A percentile compares a stretch with the other conserved stretches of the same genome.
phyloP scores from a whole-genome alignment of 2,888 invertebrate genomes.

The Plagiodera versicolora region DNA sequence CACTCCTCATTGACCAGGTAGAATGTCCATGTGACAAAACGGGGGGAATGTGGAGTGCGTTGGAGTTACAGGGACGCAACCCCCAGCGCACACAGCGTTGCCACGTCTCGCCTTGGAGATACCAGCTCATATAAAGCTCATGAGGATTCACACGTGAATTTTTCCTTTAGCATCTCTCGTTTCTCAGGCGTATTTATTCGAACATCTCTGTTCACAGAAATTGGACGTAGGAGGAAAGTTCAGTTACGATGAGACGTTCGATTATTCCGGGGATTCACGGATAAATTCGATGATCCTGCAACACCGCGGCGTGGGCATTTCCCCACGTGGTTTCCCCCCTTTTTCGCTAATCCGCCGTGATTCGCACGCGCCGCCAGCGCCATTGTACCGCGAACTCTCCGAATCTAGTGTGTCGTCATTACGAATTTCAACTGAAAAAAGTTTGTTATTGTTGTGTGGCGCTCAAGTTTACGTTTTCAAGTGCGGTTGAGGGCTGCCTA shows the following conservation, averaged over 20 bases:
- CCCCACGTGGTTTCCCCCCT: slow-evolving; percentile 46
- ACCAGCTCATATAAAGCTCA: not conserved
- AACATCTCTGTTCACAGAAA: no score
- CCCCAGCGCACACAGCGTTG: slow-evolving; percentile 36
- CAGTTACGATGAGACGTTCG: no score
- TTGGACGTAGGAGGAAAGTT: no score
- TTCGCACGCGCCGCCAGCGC: slow-evolving; percentile 39
- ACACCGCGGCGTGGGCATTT: slow-evolving; percentile 22
- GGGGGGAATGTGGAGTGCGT: slow-evolving; percentile 36
- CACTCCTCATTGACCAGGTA: slow-evolving; percentile 45
- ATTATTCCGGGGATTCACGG: not conserved
- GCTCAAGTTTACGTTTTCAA: slow-evolving; percentile 19
- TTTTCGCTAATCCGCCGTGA: slow-evolving; percentile 34
- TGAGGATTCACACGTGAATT: no score
- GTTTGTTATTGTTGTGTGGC: slow-evolving; percentile 30
- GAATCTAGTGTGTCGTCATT: slow-evolving; percentile 29
- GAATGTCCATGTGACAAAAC: slow-evolving; percentile 42
- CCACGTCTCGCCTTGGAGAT: not conserved
- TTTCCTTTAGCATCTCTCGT: no score
- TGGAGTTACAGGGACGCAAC: slow-evolving; percentile 11
- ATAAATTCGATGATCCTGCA: not conserved
- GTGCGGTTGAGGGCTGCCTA: slow-evolving; percentile 7
- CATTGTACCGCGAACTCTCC: slow-evolving; percentile 44
- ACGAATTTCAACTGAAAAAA: slow-evolving; percentile 21
- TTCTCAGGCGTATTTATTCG: no score